Base-by-base conservation (phyloP, 2,888 invertebrate species). In the Xestoiulus laeticollis region DNA sequence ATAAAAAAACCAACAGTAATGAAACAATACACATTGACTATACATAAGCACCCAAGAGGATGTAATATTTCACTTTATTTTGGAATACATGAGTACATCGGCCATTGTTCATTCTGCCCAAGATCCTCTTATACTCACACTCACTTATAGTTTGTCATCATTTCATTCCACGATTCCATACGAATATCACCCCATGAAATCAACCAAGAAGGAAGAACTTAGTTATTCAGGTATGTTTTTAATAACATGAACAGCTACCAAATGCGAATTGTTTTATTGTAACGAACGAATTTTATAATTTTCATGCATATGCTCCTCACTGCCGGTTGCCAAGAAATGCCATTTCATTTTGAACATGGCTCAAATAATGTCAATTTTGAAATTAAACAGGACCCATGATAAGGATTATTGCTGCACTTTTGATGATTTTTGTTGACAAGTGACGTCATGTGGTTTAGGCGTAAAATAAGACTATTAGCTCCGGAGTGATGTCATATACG, bases 141-240 rank as follows among this genome's bases (percentile, higher is more conserved):
- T 78, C 78, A 78, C 78, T 78, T 78, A 78, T 78, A 78, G 78
- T 78, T 78, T 78, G 78, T 78, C 78, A 78, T 78, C 78, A 78
- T 78, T 78, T 78, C 78, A 78, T 78, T 78, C 26, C 78, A 78
- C 78, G 78, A 30, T 78, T 30, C 78, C 78, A 78, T 78, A 78
- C 26, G 78, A 78, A 30, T 30, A 78, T 78, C 78, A 78, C 30
- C 78, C 78, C 78, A 78, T 78, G 78, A 78, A 78, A 78, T 78
- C 78, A 78, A 78, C 78, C 78, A 30, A 78, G 78, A 78, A 78
- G 30, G 78, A 78, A 78, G 78, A 78, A 78, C 78, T 78, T 78
- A 68, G 68, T 68, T 68, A 68, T 59, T n/a, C 78, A 30, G 78
- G 78, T 78, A 78, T 78, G 78, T 78, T 78, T 78, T 30, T 78